Evolutionary conservation across 2,888 invertebrate species (phyloP), one percentile per base, ranked within the genome.

Genomic region (Eristalis pertinax): DNA sequence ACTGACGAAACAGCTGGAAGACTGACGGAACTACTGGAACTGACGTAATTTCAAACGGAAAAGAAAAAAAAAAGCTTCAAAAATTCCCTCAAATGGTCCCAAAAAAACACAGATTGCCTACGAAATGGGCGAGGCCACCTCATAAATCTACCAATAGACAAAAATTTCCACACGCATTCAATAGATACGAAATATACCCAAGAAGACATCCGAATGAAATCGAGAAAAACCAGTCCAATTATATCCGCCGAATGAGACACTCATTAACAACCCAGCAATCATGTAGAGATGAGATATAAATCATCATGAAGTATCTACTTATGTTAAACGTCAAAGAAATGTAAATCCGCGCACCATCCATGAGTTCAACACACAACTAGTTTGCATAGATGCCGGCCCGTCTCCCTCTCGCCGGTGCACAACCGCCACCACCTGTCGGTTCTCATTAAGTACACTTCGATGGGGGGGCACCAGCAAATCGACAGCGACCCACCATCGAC

Each of bases 361-460:
- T 50, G 80, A 80, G 38, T 81, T 29, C 5, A 29, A 38, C 80
- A 80, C 24, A n/a, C 60, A 63, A 68, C 82, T 77, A 62, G 82
- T 77, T 77, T 77, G 72, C 77, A 77, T 83, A 65, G 43, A 50
- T 64, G 56, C 74, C 58, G 10, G 5, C 19, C 60, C 22, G 62
- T 26, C 32, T 60, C 24, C 7, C 56, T 32, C 15, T 58, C 29
- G 2, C n/a, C n/a, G n/a, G n/a, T n/a, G n/a, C n/a, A n/a, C n/a
- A n/a, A n/a, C n/a, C n/a, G n/a, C n/a, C 26, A 26, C 26, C 87
- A 87, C 87, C 87, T 87, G 87, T 87, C 87, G 60, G 72, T 75
- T 83, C 79, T 84, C 79, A 87, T 87, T 84, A 87, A 84, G 80
- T 75, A 64, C 70, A 50, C 75, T 83, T 79, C 87, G 79, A 87